These are phyloP conservation scores for Sebastes cheni DNA, from an alignment of 2,797 vertebrate species.

Conservation along the genomic window DNA sequence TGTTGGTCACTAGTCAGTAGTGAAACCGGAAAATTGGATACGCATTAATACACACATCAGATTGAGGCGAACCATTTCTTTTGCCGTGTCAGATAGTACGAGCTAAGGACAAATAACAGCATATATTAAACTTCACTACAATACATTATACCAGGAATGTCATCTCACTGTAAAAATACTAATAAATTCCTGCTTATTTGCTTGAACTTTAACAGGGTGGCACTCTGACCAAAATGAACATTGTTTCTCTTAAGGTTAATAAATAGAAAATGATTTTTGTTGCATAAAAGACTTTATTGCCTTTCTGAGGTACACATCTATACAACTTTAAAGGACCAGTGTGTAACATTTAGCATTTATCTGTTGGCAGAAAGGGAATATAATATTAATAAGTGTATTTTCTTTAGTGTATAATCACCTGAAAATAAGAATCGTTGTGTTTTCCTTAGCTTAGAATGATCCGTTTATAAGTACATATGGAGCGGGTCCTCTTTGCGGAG, in stretches of 20 bases:
- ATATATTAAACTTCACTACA: not conserved
- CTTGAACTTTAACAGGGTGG: not conserved
- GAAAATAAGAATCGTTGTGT: too few species aligned
- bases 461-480: too few species aligned
- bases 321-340: not conserved
- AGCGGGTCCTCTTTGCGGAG: too few species aligned
- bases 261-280: slow-evolving; percentile 2
- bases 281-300: not conserved
- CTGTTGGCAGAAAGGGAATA: too few species aligned
- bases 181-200: not conserved
- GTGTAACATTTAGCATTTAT: too few species aligned
- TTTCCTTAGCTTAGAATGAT: too few species aligned
- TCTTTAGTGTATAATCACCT: too few species aligned
- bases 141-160: not conserved
- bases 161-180: not conserved
- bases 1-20: not conserved
- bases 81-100: not conserved
- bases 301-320: not conserved
- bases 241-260: not conserved
- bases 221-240: not conserved
- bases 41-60: not conserved
- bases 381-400: too few species aligned
- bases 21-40: not conserved
- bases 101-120: too few species aligned
- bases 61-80: not conserved